Base-by-base conservation (phyloP, 2,888 invertebrate species). In the Tipula confusa region DNA sequence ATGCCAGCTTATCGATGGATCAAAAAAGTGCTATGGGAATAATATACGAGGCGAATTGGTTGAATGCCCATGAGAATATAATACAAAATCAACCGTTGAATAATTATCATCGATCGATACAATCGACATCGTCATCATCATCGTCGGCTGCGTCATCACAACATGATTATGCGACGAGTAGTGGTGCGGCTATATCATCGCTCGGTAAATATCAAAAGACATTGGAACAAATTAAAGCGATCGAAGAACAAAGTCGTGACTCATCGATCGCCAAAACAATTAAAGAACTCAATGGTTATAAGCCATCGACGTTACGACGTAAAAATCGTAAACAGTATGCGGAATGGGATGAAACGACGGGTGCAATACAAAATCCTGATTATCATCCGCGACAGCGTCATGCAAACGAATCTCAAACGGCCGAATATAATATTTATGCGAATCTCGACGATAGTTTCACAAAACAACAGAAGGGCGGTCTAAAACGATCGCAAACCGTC, bases 31-130 rank as follows among this genome's bases (percentile, higher is more conserved):
- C 93, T 85, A 94, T 94, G 94, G 94, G 94, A 86, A 91, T 94
- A 83, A 92, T 95, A 82, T 96, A 96, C 88, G 96, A 95, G 86
- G 95, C 95, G 36, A 96, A 95, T 88, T 96, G 96, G 96, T 91
- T 94, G 85, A 94, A 95, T 87, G 92, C 94, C n/a, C 91, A 91
- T 85, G 86, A 87, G 84, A 86, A 83, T 11, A 86, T 87, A 79
- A 85, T 84, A 48, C 24, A 29, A 15, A 81, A 83, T 18, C 15
- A 29, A 29, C 24, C 64, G 24, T 43, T 43, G 43, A n/a, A n/a
- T 43, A 38, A 29, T 33, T 15, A n/a, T 6, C 82, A 36, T 6
- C 6, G 7, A 24, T 33, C 33, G n/a, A 29, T 83, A 7, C 83
- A 28, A 48, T 83, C 82, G 36, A 80, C 29, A 29, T 64, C 64